These are phyloP conservation scores for Gila orcuttii DNA, from an alignment of 2,113 vertebrate genomes.

Conservation along the genomic window DNA sequence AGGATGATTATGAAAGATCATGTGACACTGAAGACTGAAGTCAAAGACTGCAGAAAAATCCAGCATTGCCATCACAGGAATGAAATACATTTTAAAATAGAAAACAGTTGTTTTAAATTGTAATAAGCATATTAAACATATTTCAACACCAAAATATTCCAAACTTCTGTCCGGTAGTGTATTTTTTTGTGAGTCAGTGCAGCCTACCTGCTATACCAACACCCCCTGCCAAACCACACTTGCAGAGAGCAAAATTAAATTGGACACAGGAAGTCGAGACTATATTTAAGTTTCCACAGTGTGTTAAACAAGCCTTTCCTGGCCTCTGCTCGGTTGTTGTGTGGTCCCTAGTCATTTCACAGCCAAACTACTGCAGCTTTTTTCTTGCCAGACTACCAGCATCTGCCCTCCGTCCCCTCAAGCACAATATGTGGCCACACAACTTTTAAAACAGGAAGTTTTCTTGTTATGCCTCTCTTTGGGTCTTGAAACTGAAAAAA, in stretches of 20 bases:
- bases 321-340: background rate
- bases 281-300: background rate
- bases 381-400: background rate
- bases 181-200: background rate
- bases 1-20: too few species aligned
- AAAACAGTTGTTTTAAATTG: too few species aligned
- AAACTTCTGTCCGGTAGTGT: too few species aligned
- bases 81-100: too few species aligned
- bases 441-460: background rate
- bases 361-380: background rate
- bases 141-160: too few species aligned
- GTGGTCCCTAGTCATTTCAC: background rate
- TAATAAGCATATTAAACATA: too few species aligned
- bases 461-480: background rate
- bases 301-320: background rate
- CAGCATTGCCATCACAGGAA: too few species aligned
- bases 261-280: background rate
- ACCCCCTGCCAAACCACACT: background rate
- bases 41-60: too few species aligned
- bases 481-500: background rate
- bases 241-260: background rate
- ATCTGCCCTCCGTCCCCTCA: conserved; percentile 1
- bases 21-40: too few species aligned
- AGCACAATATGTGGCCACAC: background rate
- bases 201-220: background rate